These are phyloP conservation scores for Moxostoma hubbsi DNA, from an alignment of 2,797 vertebrate genomes.

Conservation along the genomic window DNA sequence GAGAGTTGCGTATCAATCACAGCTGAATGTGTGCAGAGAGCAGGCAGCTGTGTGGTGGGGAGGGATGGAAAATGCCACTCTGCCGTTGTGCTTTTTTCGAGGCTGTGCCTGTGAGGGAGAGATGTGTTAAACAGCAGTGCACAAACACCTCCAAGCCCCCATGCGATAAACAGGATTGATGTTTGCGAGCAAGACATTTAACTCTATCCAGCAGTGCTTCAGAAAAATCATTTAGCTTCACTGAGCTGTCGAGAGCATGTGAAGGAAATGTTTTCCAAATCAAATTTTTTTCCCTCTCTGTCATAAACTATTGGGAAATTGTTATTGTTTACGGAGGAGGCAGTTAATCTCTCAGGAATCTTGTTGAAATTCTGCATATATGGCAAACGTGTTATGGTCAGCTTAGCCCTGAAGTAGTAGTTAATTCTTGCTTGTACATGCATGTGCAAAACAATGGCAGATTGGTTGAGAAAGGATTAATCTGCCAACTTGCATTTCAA, in stretches of 20 bases:
- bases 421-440: neutral
- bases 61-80: conserved; percentile 58
- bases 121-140: conserved; percentile 72
- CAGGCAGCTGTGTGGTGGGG: conserved; percentile 68
- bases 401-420: conserved; percentile 15
- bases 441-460: conserved; percentile 1
- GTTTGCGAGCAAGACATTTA: conserved; percentile 76
- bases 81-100: conserved; percentile 38
- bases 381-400: conserved; percentile 1
- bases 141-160: conserved; percentile 76
- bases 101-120: conserved; percentile 63
- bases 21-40: conserved; percentile 63
- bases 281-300: conserved; percentile 48
- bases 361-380: conserved; percentile 26
- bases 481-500: neutral
- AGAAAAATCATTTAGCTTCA: conserved; percentile 79
- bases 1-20: conserved; percentile 67
- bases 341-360: conserved; percentile 30
- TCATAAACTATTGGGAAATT: conserved; percentile 54
- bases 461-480: neutral
- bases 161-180: conserved; percentile 82
- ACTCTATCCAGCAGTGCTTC: conserved; percentile 78
- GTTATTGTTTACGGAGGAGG: conserved; percentile 42
- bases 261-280: conserved; percentile 69
- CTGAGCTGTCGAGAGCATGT: conserved; percentile 72